These are phyloP conservation scores for Lucilia cuprina DNA, from an alignment of 1,140 invertebrate species.

Conservation along the genomic window DNA sequence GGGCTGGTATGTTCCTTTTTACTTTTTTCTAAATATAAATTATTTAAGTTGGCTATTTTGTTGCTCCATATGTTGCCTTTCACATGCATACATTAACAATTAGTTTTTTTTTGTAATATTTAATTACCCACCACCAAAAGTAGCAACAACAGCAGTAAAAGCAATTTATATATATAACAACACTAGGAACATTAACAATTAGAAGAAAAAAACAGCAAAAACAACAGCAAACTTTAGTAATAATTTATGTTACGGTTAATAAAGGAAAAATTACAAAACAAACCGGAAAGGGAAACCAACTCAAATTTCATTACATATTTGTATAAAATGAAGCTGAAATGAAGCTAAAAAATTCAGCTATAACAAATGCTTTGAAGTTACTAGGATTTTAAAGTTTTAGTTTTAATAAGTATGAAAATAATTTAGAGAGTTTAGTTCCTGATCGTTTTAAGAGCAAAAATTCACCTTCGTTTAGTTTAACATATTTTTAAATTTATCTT, in stretches of 20 bases:
- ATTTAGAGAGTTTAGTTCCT: too few relatives aligned
- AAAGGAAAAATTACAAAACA: not conserved
- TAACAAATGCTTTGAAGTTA: not conserved
- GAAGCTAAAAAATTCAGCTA: too few relatives aligned
- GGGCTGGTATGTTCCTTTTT: not conserved
- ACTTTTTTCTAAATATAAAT: not conserved
- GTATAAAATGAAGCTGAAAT: not conserved
- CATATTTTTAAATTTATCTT: too few relatives aligned
- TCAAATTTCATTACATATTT: not conserved
- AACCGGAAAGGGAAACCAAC: not conserved
- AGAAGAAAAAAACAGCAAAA: not conserved
- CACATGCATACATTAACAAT: constrained; percentile 22
- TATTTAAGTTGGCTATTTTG: not conserved
- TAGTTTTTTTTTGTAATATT: not conserved
- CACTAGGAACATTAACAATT: not conserved
- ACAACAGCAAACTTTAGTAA: constrained; percentile 22
- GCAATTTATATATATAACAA: not conserved
- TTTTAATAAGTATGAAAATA: too few relatives aligned
- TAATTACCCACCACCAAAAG: constrained; percentile 6
- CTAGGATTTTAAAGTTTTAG: too few relatives aligned
- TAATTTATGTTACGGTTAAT: constrained; percentile 32
- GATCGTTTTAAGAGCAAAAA: too few relatives aligned
- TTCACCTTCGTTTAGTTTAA: too few relatives aligned
- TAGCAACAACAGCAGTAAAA: not conserved
- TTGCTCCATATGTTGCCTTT: not conserved